Conservation (phyloP, 2,797 vertebrate genomes). For the Typhlichthys subterraneus region DNA sequence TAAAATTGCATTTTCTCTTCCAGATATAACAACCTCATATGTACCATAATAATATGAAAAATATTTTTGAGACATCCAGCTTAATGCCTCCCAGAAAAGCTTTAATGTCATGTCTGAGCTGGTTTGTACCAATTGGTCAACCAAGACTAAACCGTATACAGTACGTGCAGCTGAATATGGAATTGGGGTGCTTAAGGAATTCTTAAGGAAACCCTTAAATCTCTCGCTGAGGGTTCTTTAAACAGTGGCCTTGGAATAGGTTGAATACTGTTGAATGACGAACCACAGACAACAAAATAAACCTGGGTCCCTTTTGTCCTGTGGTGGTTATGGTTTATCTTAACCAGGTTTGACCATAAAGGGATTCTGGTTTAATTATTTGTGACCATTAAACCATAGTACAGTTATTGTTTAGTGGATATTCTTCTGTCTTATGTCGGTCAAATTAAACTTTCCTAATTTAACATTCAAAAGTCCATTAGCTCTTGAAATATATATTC, state of each 20-base stretch:
- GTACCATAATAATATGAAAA: slow-evolving; percentile 11
- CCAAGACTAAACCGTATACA: no score
- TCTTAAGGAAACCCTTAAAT: slow-evolving; percentile 10
- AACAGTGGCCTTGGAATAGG: background rate
- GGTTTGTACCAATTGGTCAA: background rate
- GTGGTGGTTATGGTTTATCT: slow-evolving; percentile 10
- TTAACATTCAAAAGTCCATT: slow-evolving; percentile 38
- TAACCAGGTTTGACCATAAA: slow-evolving; percentile 12
- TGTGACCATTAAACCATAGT: slow-evolving; percentile 17
- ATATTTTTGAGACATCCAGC: slow-evolving; percentile 11
- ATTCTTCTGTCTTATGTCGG: slow-evolving; percentile 35
- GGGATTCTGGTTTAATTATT: slow-evolving; percentile 33
- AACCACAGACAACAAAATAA: slow-evolving; percentile 5
- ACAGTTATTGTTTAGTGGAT: slow-evolving; percentile 27
- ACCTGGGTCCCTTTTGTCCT: background rate
- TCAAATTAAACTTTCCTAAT: slow-evolving; percentile 22
- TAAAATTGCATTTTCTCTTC: slow-evolving; percentile 18
- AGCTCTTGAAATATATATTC: slow-evolving; percentile 62
- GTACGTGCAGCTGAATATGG: background rate
- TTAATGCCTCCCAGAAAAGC: slow-evolving; percentile 16
- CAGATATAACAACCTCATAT: slow-evolving; percentile 25
- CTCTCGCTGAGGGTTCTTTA: slow-evolving; percentile 16
- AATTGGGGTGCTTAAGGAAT: background rate
- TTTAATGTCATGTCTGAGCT: background rate
- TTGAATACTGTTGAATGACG: slow-evolving; percentile 1